A percentile compares a stretch with the other conserved stretches of the same genome.
Conservation (phyloP, 1,140 invertebrate species). For the Geopemphigus sp. region DNA sequence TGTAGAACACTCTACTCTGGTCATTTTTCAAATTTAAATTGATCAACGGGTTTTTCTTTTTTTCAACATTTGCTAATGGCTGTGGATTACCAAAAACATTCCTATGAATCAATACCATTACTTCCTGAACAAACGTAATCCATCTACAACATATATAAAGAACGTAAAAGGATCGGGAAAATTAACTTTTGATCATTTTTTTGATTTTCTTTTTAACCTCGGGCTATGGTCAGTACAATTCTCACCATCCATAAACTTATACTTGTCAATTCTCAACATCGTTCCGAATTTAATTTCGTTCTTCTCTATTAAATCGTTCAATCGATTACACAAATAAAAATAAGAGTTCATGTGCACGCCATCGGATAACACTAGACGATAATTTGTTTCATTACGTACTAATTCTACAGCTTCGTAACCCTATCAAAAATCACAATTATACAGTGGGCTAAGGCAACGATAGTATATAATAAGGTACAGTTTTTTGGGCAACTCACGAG, state of each 20-base stretch:
- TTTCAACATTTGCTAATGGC: constrained; percentile 34
- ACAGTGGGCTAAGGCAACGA: background rate
- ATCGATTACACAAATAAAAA: constrained; percentile 1
- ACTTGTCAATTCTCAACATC: constrained; percentile 11
- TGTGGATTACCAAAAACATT: constrained; percentile 16
- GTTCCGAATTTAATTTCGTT: constrained; percentile 19
- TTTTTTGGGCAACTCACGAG: background rate
- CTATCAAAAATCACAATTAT: background rate
- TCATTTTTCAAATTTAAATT: constrained; percentile 26
- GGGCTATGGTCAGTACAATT: constrained; percentile 3
- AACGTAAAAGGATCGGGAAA: background rate
- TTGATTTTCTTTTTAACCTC: constrained; percentile 13
- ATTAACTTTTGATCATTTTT: background rate
- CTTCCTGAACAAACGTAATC: constrained; percentile 1
- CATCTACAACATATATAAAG: background rate
- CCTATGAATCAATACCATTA: constrained; percentile 1
- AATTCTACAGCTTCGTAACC: constrained; percentile 9
- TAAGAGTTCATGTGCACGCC: constrained; percentile 35
- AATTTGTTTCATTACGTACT: background rate
- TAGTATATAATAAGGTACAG: too few species aligned
- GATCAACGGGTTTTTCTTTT: background rate
- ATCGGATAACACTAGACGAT: constrained; percentile 31
- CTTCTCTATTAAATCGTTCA: background rate
- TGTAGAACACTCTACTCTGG: background rate
- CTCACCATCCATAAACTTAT: constrained; percentile 17